Evolutionary conservation across 2,113 vertebrate genomes (phyloP), one percentile per base, ranked within the genome.

Genomic region (Antigone vipio): DNA sequence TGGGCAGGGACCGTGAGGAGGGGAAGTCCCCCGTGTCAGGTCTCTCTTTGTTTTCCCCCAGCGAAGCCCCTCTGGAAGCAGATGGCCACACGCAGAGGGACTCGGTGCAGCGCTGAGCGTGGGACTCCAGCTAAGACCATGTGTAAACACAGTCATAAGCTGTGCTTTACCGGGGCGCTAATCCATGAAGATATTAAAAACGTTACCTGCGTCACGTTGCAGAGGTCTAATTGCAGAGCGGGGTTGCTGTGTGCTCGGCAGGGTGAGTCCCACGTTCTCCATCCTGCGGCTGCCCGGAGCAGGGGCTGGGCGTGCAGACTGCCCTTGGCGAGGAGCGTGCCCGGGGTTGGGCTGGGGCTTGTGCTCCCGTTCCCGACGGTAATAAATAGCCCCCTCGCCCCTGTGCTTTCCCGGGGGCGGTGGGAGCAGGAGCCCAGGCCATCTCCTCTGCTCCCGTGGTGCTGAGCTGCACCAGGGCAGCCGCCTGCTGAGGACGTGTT

Each of bases 371-470:
- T 72, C 59, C 77, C 17, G 9, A 2, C 0, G 21, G 56, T 5
- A 6, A 29, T 19, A 27, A 22, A 4, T 2, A 19, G 8, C 18
- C 26, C 19, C 14, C 27, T 55, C 1, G 0, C 14, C 34, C 3
- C 8, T 0, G 7, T 0, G 5, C 8, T 15, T 17, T 26, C 66
- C 38, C 5, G 1, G 0, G 1, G 38, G 13, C 0, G 5, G 5
- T 12, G n/a, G 56, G 38, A 69, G 35, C 17, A 20, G 69, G 26
- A 81, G 50, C n/a, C 23, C 17, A 5, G 6, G 44, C 9, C 38
- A 4, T 22, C 12, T 17, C 35, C 35, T 32, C 26, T 18, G 50
- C 34, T 59, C 34, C 22, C 4, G 1, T 7, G 42, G 56, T 21
- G 19, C 32, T n/a, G 13, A 3, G 49, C 50, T 38, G 32, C n/a